phyloP scores from a whole-genome alignment of 2,888 invertebrate genomes.

The Zaprionus lineosus region DNA sequence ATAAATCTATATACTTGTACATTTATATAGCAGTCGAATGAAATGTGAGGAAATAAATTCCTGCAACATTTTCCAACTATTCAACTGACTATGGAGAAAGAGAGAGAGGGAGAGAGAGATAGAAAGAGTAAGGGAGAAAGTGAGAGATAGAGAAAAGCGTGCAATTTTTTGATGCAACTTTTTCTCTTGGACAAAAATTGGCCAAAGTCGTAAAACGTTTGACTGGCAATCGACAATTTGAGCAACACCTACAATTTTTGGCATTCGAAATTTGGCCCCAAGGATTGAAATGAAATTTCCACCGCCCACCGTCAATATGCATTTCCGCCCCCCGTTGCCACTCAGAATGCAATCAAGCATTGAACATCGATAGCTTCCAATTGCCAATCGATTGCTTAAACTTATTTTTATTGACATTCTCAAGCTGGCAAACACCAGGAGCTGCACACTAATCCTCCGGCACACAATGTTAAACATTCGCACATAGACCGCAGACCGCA shows the following conservation, averaged over 20 bases:
- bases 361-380: conserved; percentile 35
- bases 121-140: too few relatives aligned
- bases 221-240: conserved; percentile 24
- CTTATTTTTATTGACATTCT: conserved; percentile 62
- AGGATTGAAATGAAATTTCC: too few relatives aligned
- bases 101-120: too few relatives aligned
- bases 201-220: conserved; percentile 2
- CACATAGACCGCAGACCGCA: conserved; percentile 19
- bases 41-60: too few relatives aligned
- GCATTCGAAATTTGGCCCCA: too few relatives aligned
- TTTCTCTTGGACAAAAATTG: too few relatives aligned
- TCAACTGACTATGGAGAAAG: too few relatives aligned
- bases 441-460: conserved; percentile 11
- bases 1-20: too few relatives aligned
- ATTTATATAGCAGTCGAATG: too few relatives aligned
- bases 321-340: conserved; percentile 21
- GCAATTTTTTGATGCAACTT: too few relatives aligned
- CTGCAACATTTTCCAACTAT: too few relatives aligned
- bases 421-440: background rate
- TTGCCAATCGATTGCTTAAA: conserved; percentile 42
- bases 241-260: conserved; percentile 7
- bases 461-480: conserved; percentile 47
- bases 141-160: too few relatives aligned
- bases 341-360: conserved; percentile 48
- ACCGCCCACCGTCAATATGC: conserved; percentile 24